A percentile compares a stretch with the other conserved stretches of the same genome.
phyloP scores from a whole-genome alignment of 2,888 invertebrate genomes.

The Rhagonycha lutea region DNA sequence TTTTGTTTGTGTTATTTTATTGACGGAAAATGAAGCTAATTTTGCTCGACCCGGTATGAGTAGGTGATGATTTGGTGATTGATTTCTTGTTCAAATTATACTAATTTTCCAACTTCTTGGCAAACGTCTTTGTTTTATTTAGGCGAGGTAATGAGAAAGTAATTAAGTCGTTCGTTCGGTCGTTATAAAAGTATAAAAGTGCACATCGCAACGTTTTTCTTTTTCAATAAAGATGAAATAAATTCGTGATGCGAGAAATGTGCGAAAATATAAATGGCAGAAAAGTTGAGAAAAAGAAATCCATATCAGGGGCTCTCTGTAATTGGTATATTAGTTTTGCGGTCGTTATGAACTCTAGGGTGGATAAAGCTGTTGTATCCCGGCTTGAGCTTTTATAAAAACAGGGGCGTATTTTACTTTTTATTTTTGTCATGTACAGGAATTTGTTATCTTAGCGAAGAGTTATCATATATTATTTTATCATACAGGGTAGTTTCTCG shows the following conservation, averaged over 20 bases:
- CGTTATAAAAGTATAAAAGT: not conserved
- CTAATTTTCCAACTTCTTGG: constrained; percentile 14
- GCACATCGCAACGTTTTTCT: not conserved
- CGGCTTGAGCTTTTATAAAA: constrained; percentile 32
- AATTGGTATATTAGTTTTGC: constrained; percentile 56
- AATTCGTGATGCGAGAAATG: constrained; percentile 7
- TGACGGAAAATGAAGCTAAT: constrained; percentile 39
- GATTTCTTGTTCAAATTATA: constrained; percentile 34
- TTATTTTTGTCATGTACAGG: not conserved
- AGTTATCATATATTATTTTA: no score
- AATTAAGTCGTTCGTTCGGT: constrained; percentile 3
- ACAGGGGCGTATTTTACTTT: constrained; percentile 8
- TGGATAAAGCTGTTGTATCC: constrained; percentile 36
- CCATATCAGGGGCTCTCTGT: constrained; percentile 42
- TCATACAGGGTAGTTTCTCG: no score
- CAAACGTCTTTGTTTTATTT: not conserved
- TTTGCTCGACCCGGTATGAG: constrained; percentile 29
- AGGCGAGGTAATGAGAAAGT: constrained; percentile 1
- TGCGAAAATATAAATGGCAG: constrained; percentile 11
- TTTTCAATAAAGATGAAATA: not conserved
- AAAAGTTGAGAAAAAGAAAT: constrained; percentile 5
- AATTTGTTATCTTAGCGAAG: no score
- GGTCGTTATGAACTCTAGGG: constrained; percentile 52
- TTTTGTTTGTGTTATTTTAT: constrained; percentile 23
- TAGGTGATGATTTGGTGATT: constrained; percentile 48